phyloP scores from a whole-genome alignment of 92 coral and sea anemone species.

The Epizoanthus rinbou region DNA sequence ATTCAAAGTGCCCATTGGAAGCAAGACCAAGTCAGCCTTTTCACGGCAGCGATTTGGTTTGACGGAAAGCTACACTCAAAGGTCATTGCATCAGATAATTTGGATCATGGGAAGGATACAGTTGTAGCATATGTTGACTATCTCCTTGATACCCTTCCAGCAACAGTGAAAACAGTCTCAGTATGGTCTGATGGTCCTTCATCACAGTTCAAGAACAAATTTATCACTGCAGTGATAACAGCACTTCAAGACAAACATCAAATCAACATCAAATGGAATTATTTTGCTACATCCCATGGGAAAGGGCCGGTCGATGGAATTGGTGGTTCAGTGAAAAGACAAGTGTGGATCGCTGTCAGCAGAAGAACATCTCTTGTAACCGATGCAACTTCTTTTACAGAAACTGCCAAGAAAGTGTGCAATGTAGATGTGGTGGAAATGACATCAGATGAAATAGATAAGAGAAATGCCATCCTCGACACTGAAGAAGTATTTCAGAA shows the following conservation, averaged over 20 bases:
- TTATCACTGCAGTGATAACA: constrained; percentile 46
- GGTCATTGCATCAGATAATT: constrained; percentile 58
- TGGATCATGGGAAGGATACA: constrained; percentile 58
- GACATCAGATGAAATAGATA: constrained; percentile 31
- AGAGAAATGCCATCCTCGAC: constrained; percentile 19
- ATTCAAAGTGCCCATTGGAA: constrained; percentile 59
- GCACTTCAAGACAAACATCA: constrained; percentile 53
- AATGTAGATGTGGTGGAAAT: constrained; percentile 49
- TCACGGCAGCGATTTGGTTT: constrained; percentile 49
- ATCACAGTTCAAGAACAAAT: constrained; percentile 59
- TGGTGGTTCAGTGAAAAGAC: constrained; percentile 51
- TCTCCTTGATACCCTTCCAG: constrained; percentile 51
- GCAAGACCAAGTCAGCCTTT: constrained; percentile 52
- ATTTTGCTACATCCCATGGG: constrained; percentile 52
- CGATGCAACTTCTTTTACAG: constrained; percentile 44
- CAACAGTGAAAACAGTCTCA: constrained; percentile 48
- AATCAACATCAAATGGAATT: constrained; percentile 49
- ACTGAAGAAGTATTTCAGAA: constrained; percentile 20
- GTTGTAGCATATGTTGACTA: constrained; percentile 53
- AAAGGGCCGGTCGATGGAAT: constrained; percentile 56
- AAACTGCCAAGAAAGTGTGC: constrained; percentile 37
- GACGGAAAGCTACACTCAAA: constrained; percentile 39
- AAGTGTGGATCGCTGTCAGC: constrained; percentile 53
- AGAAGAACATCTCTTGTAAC: constrained; percentile 36
- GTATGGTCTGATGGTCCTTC: constrained; percentile 60